phyloP scores from a whole-genome alignment of 1,140 invertebrate species.

The Diorhabda elongata region DNA sequence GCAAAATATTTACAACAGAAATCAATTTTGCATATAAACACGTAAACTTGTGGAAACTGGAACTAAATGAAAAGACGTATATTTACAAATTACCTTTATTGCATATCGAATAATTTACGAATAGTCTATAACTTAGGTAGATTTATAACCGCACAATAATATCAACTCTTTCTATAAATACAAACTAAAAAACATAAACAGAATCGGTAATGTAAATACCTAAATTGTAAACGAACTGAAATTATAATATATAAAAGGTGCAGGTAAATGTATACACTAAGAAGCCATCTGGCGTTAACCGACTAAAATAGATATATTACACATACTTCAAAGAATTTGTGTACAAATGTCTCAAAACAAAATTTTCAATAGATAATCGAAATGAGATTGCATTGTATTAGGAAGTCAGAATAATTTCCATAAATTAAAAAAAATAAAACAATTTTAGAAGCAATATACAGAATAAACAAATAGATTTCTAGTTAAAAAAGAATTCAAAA shows the following conservation, averaged over 20 bases:
- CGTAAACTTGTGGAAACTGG: background rate
- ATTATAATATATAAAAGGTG: conserved; percentile 44
- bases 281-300: conserved; percentile 43
- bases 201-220: conserved; percentile 33
- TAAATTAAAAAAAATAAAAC: too few species aligned
- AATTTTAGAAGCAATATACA: too few species aligned
- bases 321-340: conserved; percentile 38
- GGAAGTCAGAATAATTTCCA: too few species aligned
- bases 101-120: conserved; percentile 25
- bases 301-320: conserved; percentile 46
- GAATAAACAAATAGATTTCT: too few species aligned
- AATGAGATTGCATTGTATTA: too few species aligned
- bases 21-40: too few species aligned
- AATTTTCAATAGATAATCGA: too few species aligned
- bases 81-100: conserved; percentile 27
- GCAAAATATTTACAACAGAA: too few species aligned
- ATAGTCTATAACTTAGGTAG: conserved; percentile 15
- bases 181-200: conserved; percentile 33
- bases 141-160: conserved; percentile 17
- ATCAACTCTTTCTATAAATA: conserved; percentile 28
- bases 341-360: too few species aligned
- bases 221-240: conserved; percentile 39
- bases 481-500: too few species aligned
- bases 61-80: background rate
- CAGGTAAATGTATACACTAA: conserved; percentile 44